Conservation (phyloP, 2,113 vertebrate species). For the Platysternon megacephalum region DNA sequence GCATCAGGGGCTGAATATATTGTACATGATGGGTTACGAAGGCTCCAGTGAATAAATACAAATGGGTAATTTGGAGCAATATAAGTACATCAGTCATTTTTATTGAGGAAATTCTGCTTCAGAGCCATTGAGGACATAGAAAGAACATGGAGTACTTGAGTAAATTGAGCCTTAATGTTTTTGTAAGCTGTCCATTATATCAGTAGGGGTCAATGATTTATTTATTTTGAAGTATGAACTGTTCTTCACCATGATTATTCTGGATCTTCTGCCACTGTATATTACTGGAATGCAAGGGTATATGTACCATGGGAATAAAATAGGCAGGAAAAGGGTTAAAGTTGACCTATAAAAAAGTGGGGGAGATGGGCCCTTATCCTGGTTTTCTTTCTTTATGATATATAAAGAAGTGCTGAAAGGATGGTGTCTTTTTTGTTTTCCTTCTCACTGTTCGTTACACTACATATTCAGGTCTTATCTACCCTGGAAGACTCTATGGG, state of each 20-base stretch:
- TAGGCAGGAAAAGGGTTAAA: not conserved
- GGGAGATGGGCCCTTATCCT: slow-evolving; percentile 46
- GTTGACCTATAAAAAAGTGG: not conserved
- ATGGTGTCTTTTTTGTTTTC: not conserved
- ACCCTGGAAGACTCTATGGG: not conserved
- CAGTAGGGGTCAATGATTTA: slow-evolving; percentile 35
- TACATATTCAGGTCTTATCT: slow-evolving; percentile 13
- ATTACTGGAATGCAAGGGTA: not conserved
- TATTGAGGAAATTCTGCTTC: slow-evolving; percentile 51
- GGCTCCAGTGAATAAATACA: slow-evolving; percentile 18
- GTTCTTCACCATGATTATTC: slow-evolving; percentile 38
- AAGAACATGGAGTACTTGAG: slow-evolving; percentile 46
- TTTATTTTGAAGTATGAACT: slow-evolving; percentile 27
- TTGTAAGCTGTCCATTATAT: slow-evolving; percentile 11
- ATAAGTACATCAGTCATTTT: slow-evolving; percentile 50
- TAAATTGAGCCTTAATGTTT: slow-evolving; percentile 48
- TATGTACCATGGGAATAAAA: slow-evolving; percentile 9
- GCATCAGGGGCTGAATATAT: slow-evolving; percentile 13
- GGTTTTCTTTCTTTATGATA: slow-evolving; percentile 50
- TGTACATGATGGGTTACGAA: not conserved
- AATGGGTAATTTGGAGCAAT: slow-evolving; percentile 51
- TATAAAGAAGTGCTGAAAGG: slow-evolving; percentile 3
- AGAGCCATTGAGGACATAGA: slow-evolving; percentile 10
- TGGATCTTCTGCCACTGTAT: not conserved
- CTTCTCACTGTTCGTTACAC: not conserved